Conservation (phyloP, 1,140 invertebrate genomes). For the Leptinotarsa defecta region DNA sequence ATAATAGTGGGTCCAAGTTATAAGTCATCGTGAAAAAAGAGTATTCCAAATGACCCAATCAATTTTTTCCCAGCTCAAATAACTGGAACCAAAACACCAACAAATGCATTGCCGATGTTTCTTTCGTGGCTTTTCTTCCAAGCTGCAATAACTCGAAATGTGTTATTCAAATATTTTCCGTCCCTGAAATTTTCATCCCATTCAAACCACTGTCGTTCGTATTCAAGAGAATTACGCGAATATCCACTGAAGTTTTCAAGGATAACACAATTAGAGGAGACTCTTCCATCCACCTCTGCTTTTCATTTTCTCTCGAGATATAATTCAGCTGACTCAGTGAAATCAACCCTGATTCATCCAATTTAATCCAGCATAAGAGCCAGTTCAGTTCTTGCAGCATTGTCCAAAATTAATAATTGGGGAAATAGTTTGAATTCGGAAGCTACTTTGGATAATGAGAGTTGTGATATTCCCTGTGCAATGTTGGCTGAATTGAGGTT, state of each 20-base stretch:
- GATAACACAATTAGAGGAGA: neutral
- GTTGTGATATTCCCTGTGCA: no score
- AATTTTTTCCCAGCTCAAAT: no score
- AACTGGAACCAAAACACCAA: no score
- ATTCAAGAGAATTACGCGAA: neutral
- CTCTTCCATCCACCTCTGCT: neutral
- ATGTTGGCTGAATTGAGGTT: no score
- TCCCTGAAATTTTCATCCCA: neutral
- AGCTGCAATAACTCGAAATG: neutral
- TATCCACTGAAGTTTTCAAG: neutral
- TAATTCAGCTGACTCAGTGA: neutral
- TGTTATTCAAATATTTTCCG: neutral
- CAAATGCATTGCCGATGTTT: no score
- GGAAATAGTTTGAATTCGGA: neutral
- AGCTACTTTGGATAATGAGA: no score
- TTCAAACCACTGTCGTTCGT: neutral
- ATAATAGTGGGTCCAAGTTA: no score
- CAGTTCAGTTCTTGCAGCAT: neutral
- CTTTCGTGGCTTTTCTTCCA: no score
- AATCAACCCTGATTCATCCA: neutral
- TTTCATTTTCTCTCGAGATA: neutral
- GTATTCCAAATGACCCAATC: no score
- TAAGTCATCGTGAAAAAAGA: no score
- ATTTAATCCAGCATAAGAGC: neutral
- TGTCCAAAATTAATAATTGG: neutral